Base-by-base conservation (phyloP, 2,888 invertebrate species). In the Prosopocoilus inquinatus region DNA sequence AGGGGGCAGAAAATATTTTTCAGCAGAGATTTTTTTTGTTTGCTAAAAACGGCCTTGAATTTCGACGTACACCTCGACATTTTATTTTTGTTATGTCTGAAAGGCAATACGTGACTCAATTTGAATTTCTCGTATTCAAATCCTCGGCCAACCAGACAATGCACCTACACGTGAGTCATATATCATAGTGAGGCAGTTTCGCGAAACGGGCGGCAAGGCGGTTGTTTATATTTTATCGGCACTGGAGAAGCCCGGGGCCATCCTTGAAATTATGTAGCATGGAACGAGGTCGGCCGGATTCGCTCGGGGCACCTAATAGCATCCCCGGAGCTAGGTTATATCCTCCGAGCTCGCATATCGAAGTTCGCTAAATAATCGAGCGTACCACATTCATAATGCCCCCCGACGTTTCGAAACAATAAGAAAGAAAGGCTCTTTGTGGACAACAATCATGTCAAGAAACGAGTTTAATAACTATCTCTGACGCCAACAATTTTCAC, bases 241-340 rank as follows among this genome's bases (percentile, higher is more conserved):
- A 67, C 63, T 63, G 64, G 64, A 65, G 62, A 45, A 55, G 64
- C 67, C 65, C 50, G 32, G 44, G 65, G 70, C 66, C 55, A 62
- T 65, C 64, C 67, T 70, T 66, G 66, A 71, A 71, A 71, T 71
- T 70, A 70, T 70, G 69, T 66, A 66, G 67, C 66, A 62, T 64
- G 66, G 59, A 70, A 67, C 66, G 68, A 70, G 69, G 69, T 70
- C 67, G 69, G 66, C 62, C 67, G 69, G 68, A 68, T 70, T 64
- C 54, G 63, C 70, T 66, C 34, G 50, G 52, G 60, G 70, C 64
- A 58, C 53, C 60, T 65, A 65, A 67, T 65, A 68, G 61, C 63
- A 65, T 64, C 66, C 69, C 68, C 60, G 59, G 58, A 64, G 61
- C 58, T 61, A 47, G 64, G 69, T 63, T 56, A 65, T 59, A 57